Evolutionary conservation across 1,140 invertebrate species (phyloP).

Genomic region (Papilio dardanus): DNA sequence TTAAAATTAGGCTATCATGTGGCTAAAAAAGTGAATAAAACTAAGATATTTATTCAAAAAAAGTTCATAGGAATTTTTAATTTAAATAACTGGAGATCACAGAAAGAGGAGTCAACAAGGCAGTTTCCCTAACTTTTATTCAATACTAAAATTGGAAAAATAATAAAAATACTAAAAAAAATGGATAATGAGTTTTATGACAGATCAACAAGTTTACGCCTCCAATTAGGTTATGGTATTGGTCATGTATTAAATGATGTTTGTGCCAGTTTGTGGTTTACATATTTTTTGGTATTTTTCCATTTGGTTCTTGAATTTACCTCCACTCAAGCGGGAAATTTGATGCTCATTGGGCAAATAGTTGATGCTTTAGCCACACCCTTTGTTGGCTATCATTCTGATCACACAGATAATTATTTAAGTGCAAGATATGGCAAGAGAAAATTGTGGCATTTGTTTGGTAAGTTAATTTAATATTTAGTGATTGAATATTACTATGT

Average conservation of each 20-base stretch:
- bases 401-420: conserved; percentile 86
- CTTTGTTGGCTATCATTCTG: conserved; percentile 94
- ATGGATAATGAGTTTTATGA: conserved; percentile 79
- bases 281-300: conserved; percentile 96
- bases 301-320: conserved; percentile 92
- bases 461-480: conserved; percentile 81
- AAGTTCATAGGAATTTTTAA: not conserved
- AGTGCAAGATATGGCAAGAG: conserved; percentile 90
- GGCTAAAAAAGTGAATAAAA: conserved; percentile 3
- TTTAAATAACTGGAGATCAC: not conserved
- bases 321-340: conserved; percentile 88
- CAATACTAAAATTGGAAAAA: not conserved
- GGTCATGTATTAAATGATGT: conserved; percentile 97
- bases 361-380: conserved; percentile 95
- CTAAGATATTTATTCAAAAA: not conserved
- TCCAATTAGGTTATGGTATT: conserved; percentile 84
- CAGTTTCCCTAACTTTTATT: not conserved
- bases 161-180: conserved; percentile 32
- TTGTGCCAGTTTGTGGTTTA: conserved; percentile 98
- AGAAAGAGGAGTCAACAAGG: not conserved
- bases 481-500: conserved; percentile 28
- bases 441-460: conserved; percentile 96
- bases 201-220: conserved; percentile 68
- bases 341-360: conserved; percentile 94
- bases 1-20: not conserved